Conservation (phyloP, 2,888 invertebrate species). For the Zootermopsis nevadensis region DNA sequence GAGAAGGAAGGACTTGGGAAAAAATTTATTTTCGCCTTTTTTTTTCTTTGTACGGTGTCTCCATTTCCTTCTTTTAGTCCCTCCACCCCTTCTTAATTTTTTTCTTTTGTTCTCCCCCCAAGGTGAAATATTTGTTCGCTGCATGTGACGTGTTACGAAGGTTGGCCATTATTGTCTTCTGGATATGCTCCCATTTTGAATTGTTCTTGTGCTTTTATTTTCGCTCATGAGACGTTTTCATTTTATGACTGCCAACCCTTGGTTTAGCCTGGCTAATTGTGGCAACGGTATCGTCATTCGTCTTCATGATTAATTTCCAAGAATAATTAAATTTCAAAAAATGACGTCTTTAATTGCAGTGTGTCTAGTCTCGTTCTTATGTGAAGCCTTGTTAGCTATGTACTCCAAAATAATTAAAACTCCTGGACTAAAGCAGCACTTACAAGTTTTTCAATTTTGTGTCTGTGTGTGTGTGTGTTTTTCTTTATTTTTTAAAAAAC, state of each 20-base stretch:
- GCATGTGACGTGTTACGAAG: conserved; percentile 43
- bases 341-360: neutral
- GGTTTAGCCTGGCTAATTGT: neutral
- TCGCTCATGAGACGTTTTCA: neutral
- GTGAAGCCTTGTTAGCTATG: neutral
- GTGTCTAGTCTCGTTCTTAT: neutral
- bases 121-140: conserved; percentile 50
- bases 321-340: conserved; percentile 20
- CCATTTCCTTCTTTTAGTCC: conserved; percentile 12
- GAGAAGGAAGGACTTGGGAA: conserved; percentile 24
- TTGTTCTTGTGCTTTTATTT: conserved; percentile 3
- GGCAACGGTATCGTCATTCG: neutral
- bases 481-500: neutral
- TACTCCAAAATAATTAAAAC: neutral
- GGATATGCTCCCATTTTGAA: neutral
- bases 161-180: neutral
- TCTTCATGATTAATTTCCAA: neutral
- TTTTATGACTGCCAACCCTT: neutral
- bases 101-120: conserved; percentile 45
- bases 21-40: conserved; percentile 42
- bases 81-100: conserved; percentile 35
- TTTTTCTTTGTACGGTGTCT: conserved; percentile 37
- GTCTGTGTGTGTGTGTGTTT: too few relatives aligned
- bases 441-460: neutral
- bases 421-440: neutral